phyloP scores from a whole-genome alignment of 1,140 invertebrate species.

The Brachionus paranguensis region DNA sequence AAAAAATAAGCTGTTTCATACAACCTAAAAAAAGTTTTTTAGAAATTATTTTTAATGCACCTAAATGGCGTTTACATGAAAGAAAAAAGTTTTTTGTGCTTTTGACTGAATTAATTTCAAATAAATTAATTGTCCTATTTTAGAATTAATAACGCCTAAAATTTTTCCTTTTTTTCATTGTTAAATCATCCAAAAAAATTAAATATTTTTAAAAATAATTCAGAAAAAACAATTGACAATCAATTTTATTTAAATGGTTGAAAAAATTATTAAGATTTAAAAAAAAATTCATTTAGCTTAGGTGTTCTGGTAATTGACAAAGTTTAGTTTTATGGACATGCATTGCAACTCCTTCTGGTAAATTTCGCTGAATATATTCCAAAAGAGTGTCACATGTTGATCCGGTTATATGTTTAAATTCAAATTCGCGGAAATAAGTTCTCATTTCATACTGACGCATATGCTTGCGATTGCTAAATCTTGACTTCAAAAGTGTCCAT shows the following conservation, averaged over 20 bases:
- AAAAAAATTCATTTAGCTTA: neutral
- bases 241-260: neutral
- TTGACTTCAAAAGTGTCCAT: conserved; percentile 74
- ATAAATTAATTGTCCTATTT: neutral
- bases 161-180: neutral
- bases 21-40: too few relatives aligned
- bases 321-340: conserved; percentile 66
- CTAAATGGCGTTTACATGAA: neutral
- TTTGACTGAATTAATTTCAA: neutral
- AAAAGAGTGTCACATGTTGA: conserved; percentile 90
- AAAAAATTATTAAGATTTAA: neutral
- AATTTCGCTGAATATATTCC: conserved; percentile 91
- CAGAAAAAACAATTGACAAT: neutral
- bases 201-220: neutral
- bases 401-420: conserved; percentile 70
- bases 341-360: conserved; percentile 91
- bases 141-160: neutral
- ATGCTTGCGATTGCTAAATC: conserved; percentile 86
- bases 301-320: neutral
- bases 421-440: conserved; percentile 78
- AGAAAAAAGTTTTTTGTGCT: neutral
- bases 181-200: neutral
- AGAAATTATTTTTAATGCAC: too few relatives aligned
- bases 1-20: too few relatives aligned
- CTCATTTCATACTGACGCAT: conserved; percentile 89